A percentile compares a stretch with the other conserved stretches of the same genome.
These are phyloP conservation scores for Aptenodytes forsteri DNA, from an alignment of 2,113 vertebrate species.

Conservation along the genomic window DNA sequence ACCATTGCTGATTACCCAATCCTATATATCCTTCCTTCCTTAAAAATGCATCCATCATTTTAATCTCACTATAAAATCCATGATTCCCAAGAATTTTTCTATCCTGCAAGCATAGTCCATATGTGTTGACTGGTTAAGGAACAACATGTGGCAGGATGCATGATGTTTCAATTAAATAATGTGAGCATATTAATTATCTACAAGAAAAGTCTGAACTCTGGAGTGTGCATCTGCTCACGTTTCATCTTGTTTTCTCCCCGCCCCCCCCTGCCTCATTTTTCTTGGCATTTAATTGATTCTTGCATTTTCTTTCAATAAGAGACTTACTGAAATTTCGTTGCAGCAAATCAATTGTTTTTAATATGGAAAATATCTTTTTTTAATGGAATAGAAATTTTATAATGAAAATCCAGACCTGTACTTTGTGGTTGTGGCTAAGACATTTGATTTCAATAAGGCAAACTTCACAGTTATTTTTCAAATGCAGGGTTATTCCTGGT, in stretches of 20 bases:
- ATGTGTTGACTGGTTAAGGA: background rate
- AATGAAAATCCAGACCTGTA: background rate
- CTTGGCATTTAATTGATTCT: background rate
- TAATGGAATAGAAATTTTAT: background rate
- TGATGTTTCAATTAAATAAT: constrained; percentile 12
- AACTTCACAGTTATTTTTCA: background rate
- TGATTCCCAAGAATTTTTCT: background rate
- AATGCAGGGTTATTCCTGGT: background rate
- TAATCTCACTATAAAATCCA: background rate
- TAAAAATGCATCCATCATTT: background rate
- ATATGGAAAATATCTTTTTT: background rate
- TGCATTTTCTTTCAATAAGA: background rate
- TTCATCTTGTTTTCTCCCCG: background rate
- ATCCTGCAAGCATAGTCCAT: background rate
- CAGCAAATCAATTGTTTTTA: background rate
- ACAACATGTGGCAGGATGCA: background rate
- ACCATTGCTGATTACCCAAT: background rate
- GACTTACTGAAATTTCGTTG: background rate
- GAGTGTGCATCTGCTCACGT: background rate
- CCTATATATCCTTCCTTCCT: background rate
- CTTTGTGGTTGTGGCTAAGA: background rate
- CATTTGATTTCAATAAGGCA: background rate
- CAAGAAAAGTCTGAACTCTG: background rate
- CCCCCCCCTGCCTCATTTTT: background rate
- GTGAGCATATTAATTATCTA: background rate